Evolutionary conservation across 2,797 vertebrate species (phyloP), one percentile per base, ranked within the genome.

Genomic region (Malacoctenus gilli): DNA sequence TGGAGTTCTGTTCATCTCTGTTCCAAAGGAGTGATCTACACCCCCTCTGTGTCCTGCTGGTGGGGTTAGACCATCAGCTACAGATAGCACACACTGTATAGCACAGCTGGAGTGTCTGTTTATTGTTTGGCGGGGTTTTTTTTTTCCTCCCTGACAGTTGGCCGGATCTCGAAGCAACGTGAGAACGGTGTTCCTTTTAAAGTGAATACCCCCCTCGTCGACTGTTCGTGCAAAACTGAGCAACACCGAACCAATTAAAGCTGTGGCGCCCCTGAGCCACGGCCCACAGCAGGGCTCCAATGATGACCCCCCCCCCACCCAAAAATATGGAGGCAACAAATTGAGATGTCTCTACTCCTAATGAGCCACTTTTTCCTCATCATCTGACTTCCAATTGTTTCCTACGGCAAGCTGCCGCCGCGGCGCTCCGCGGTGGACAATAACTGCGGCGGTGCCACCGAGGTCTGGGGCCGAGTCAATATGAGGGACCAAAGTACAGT

Each of bases 401-500:
- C 23, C 16, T 37, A 31, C 39, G 18, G 23, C 25, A 28, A 59
- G 59, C 60, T 28, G 62, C n/a, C n/a, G n/a, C n/a, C n/a, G n/a
- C 60, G 22, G 30, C 57, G 1, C 47, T 31, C 19, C 38, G 50
- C 36, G 44, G 41, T 23, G 21, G 59, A 60, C 40, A 13, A 50
- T 1, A 13, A 20, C 59, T 51, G 64, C 56, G 48, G 55, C 43
- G 57, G 59, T 55, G 60, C 31, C 23, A 22, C 52, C 0, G 63
- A 72, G 70, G 72, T 83, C 77, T 72, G 62, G 54, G 51, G 72
- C 55, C 25, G 59, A 80, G 81, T 87, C 86, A 77, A 84, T 80
- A 86, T 68, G 70, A 78, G 57, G 74, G 64, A 75, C 68, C 72
- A 44, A 66, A 78, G 72, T 68, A 82, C 71, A 80, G 72, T 57